Conservation (phyloP, 2,888 invertebrate genomes). For the Pseudococcus viburni region DNA sequence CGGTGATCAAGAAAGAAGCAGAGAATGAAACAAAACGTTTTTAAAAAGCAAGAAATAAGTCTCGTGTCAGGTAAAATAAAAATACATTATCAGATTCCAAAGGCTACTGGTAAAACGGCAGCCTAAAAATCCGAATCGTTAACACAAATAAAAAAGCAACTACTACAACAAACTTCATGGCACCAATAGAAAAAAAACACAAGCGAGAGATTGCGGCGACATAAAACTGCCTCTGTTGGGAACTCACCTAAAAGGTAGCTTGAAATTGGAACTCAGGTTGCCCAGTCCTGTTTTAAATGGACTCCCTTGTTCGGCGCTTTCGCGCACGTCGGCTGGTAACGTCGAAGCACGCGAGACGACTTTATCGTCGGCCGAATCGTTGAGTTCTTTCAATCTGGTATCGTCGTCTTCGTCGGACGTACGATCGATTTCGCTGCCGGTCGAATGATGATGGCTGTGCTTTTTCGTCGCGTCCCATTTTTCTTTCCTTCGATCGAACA, state of each 20-base stretch:
- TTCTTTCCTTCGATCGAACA: slow-evolving; percentile 73
- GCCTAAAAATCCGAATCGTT: neutral
- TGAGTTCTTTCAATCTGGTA: slow-evolving; percentile 43
- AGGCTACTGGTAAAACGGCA: slow-evolving; percentile 58
- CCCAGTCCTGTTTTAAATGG: slow-evolving; percentile 74
- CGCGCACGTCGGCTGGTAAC: slow-evolving; percentile 74
- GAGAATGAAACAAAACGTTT: slow-evolving; percentile 68
- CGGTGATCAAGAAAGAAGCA: slow-evolving; percentile 68
- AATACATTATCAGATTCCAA: slow-evolving; percentile 63
- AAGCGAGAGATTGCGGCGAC: neutral
- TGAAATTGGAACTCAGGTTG: slow-evolving; percentile 79
- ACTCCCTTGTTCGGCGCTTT: slow-evolving; percentile 68
- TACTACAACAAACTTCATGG: slow-evolving; percentile 3
- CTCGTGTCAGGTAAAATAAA: slow-evolving; percentile 66
- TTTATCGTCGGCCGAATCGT: slow-evolving; percentile 69
- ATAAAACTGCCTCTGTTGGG: neutral
- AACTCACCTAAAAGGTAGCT: slow-evolving; percentile 86
- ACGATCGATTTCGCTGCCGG: slow-evolving; percentile 69
- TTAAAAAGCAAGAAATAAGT: slow-evolving; percentile 69
- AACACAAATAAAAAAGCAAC: slow-evolving; percentile 59
- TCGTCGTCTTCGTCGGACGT: slow-evolving; percentile 58
- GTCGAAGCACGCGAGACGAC: slow-evolving; percentile 74
- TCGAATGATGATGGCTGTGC: slow-evolving; percentile 66
- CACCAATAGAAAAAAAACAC: slow-evolving; percentile 37
- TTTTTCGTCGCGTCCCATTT: slow-evolving; percentile 64